Percentiles rank a stretch among this genome's conserved stretches.
Conservation (phyloP, 2,797 vertebrate genomes). For the Gymnocypris eckloni region DNA sequence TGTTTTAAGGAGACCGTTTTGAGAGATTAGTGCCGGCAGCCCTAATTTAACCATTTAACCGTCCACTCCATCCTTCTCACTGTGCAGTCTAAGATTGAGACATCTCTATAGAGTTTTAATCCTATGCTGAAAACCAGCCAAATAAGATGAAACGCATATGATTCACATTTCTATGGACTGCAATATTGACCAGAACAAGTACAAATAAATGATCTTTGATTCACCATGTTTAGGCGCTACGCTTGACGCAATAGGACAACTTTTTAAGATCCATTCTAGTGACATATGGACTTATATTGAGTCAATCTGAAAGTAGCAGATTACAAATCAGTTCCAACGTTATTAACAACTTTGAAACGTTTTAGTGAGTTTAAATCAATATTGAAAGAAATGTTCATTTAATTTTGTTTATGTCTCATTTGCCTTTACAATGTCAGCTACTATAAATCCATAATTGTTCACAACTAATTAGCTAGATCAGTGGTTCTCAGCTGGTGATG, state of each 20-base stretch:
- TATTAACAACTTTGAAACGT: background rate
- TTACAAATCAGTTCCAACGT: background rate
- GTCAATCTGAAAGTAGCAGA: background rate
- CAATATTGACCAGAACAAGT: slow-evolving; percentile 4
- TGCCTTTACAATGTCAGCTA: background rate
- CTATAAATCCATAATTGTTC: background rate
- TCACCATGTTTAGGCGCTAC: background rate
- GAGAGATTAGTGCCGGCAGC: slow-evolving; percentile 35
- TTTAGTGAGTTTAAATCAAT: background rate
- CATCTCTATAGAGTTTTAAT: background rate
- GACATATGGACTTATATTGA: background rate
- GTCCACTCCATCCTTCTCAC: background rate
- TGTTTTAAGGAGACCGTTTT: slow-evolving; percentile 33
- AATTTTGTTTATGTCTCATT: background rate
- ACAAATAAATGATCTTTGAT: background rate
- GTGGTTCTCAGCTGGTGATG: background rate
- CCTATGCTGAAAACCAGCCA: background rate
- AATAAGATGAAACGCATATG: slow-evolving; percentile 10
- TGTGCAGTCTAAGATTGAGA: slow-evolving; percentile 22
- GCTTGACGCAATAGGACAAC: background rate
- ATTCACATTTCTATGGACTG: background rate
- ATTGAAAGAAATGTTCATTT: background rate
- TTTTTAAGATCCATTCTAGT: background rate
- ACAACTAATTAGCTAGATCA: background rate
- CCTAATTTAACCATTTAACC: slow-evolving; percentile 25